Evolutionary conservation across 2,797 vertebrate species (phyloP).

Genomic region (Hoplostethus mediterraneus): DNA sequence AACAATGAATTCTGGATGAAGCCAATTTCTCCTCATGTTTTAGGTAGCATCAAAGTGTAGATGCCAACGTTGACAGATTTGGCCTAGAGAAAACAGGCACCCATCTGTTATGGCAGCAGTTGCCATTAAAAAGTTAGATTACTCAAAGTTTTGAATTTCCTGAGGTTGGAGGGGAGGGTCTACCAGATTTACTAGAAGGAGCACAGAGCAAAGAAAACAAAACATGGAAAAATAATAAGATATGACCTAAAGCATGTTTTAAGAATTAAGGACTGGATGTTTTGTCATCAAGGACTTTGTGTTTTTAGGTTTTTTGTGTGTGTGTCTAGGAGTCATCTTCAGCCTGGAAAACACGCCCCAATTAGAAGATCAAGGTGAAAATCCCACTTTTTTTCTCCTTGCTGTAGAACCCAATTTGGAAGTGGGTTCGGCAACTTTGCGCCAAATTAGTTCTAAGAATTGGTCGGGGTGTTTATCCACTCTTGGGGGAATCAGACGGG

Average conservation of each 20-base stretch:
- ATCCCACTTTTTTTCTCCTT: neutral
- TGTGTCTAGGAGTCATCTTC: neutral
- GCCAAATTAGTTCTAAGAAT: constrained; percentile 9
- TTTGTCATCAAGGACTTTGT: neutral
- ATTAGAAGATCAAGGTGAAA: neutral
- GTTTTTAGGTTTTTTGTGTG: neutral
- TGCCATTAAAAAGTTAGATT: neutral
- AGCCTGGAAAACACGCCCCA: neutral
- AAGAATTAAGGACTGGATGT: neutral
- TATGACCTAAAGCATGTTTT: neutral
- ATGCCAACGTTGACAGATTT: constrained; percentile 1
- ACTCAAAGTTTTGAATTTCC: neutral
- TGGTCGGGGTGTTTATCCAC: neutral
- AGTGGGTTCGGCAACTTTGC: neutral
- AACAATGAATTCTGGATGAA: constrained; percentile 5
- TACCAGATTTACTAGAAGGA: neutral
- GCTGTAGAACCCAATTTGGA: neutral
- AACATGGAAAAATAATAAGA: neutral
- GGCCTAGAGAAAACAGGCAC: constrained; percentile 1
- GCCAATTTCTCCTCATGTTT: neutral
- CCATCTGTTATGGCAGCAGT: constrained; percentile 7
- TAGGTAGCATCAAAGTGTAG: no score
- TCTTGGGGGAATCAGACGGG: neutral
- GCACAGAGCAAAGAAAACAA: neutral
- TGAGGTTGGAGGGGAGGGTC: neutral